A percentile compares a stretch with the other conserved stretches of the same genome.
Conservation (phyloP, 2,113 vertebrate species). For the Azemiops feae region DNA sequence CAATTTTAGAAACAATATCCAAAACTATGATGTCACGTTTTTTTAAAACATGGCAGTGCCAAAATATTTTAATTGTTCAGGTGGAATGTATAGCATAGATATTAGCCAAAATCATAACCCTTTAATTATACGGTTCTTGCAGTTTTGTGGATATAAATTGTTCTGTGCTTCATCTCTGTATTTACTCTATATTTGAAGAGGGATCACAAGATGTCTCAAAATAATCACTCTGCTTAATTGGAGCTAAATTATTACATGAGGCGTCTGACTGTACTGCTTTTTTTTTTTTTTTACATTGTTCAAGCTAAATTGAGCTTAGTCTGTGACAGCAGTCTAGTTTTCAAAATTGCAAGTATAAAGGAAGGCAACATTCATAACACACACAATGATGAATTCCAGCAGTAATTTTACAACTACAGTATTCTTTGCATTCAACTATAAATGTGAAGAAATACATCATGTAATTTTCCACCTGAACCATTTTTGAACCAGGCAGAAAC, state of each 20-base stretch:
- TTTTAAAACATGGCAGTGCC: background rate
- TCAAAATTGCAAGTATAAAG: constrained; percentile 22
- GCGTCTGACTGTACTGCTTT: background rate
- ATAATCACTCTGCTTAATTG: constrained; percentile 30
- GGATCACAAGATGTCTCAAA: constrained; percentile 31
- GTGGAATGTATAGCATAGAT: background rate
- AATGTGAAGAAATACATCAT: constrained; percentile 25
- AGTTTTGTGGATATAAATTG: constrained; percentile 19
- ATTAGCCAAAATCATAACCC: constrained; percentile 7
- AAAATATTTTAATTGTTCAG: constrained; percentile 23
- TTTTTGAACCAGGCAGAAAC: background rate
- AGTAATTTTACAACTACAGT: background rate
- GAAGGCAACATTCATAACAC: background rate
- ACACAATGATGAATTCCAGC: background rate
- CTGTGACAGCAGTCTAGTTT: background rate
- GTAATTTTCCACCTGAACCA: constrained; percentile 39
- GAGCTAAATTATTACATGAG: constrained; percentile 44
- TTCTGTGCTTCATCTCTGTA: background rate
- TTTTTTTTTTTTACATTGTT: constrained; percentile 22
- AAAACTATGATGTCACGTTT: background rate
- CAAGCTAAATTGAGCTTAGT: constrained; percentile 15
- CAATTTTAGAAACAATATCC: background rate
- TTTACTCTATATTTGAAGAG: background rate
- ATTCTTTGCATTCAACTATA: constrained; percentile 61
- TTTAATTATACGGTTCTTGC: constrained; percentile 24